phyloP scores from a whole-genome alignment of 2,113 vertebrate genomes.

The Centrocercus urophasianus region DNA sequence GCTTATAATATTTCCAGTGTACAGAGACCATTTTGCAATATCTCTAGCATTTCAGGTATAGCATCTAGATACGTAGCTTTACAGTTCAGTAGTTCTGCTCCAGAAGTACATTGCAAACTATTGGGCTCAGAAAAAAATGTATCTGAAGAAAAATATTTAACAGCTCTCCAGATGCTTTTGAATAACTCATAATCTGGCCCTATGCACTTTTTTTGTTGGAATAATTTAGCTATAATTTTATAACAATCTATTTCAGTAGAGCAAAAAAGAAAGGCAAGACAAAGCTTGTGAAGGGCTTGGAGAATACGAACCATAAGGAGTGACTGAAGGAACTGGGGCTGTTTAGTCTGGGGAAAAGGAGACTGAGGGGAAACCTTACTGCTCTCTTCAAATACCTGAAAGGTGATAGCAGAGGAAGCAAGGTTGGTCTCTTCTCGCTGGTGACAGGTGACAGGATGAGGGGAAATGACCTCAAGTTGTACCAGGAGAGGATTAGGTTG shows the following conservation, averaged over 20 bases:
- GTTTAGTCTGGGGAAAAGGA: too few species aligned
- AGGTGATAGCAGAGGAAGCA: too few species aligned
- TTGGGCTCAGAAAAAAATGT: background rate
- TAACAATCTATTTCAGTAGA: background rate
- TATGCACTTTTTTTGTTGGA: background rate
- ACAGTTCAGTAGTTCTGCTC: background rate
- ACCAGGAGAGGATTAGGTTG: too few species aligned
- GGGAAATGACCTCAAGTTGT: too few species aligned
- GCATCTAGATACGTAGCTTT: background rate
- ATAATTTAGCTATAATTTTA: background rate
- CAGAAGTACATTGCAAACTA: accelerated
- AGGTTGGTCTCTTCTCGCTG: too few species aligned
- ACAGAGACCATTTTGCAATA: background rate
- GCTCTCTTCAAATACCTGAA: too few species aligned
- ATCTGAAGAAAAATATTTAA: background rate
- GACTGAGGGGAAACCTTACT: too few species aligned
- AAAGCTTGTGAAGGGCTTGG: too few species aligned
- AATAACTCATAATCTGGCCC: background rate
- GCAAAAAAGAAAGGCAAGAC: too few species aligned
- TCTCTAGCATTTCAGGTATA: background rate
- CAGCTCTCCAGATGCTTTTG: background rate
- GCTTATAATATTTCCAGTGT: background rate
- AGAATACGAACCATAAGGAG: too few species aligned
- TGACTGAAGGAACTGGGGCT: too few species aligned
- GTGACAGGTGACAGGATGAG: too few species aligned